Conservation (phyloP, 2,797 vertebrate genomes). For the Gambusia yucatana region DNA sequence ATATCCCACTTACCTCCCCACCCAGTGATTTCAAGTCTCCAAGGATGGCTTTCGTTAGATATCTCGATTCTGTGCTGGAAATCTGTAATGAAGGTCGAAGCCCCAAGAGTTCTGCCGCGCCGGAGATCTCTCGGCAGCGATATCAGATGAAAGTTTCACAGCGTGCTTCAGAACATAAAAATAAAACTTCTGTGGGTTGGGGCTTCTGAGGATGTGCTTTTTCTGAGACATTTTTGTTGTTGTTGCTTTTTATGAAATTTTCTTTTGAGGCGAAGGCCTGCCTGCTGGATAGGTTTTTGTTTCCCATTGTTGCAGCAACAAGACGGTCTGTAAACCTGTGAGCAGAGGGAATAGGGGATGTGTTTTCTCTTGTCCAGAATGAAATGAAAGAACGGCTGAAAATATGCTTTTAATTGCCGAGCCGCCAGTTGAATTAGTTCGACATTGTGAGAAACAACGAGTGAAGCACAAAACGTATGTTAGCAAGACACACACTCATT, state of each 20-base stretch:
- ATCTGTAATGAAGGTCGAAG: slow-evolving; percentile 38
- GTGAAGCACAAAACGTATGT: neutral
- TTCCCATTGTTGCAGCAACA: neutral
- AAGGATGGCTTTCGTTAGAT: slow-evolving; percentile 22
- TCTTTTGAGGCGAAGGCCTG: neutral
- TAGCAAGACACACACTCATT: neutral
- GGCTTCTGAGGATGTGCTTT: neutral
- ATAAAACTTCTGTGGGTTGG: neutral
- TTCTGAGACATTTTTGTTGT: neutral
- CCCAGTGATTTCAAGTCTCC: slow-evolving; percentile 22
- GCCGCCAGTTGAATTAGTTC: neutral
- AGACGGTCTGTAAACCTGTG: neutral
- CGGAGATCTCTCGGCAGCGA: slow-evolving; percentile 6
- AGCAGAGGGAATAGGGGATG: neutral
- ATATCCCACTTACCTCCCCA: slow-evolving; percentile 34
- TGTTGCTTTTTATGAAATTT: neutral
- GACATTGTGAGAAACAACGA: neutral
- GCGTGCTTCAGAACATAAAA: slow-evolving; percentile 28
- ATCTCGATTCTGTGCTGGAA: slow-evolving; percentile 38
- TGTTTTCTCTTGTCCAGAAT: neutral
- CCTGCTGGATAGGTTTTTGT: neutral
- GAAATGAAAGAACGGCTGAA: neutral
- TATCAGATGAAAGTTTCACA: slow-evolving; percentile 34
- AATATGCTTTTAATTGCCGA: neutral
- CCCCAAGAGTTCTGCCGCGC: slow-evolving; percentile 12